phyloP scores from a whole-genome alignment of 2,888 invertebrate genomes.

The Drosophila mercatorum region DNA sequence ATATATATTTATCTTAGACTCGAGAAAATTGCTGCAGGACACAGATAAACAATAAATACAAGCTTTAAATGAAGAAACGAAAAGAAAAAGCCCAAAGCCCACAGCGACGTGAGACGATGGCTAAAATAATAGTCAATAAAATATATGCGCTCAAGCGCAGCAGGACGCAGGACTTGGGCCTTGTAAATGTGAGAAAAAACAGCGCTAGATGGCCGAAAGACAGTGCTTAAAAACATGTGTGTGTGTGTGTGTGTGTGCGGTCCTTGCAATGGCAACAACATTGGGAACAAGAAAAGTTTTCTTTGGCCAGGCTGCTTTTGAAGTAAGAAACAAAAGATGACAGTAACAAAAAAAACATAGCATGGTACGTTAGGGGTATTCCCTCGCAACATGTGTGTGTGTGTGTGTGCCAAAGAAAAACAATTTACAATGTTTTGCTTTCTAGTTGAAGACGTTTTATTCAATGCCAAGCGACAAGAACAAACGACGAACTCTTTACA shows the following conservation, averaged over 20 bases:
- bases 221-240: conserved; percentile 19
- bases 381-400: background rate
- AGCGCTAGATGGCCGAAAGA: conserved; percentile 3
- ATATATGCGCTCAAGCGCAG: conserved; percentile 67
- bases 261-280: conserved; percentile 57
- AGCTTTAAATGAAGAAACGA: conserved; percentile 38
- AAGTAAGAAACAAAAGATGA: conserved; percentile 65
- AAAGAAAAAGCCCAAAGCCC: conserved; percentile 18
- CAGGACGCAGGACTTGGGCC: conserved; percentile 43
- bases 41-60: conserved; percentile 39
- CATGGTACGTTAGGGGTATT: conserved; percentile 20
- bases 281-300: conserved; percentile 55
- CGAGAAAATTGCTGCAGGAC: conserved; percentile 30
- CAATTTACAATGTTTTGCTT: conserved; percentile 79
- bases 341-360: conserved; percentile 68
- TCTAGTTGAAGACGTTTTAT: conserved; percentile 75
- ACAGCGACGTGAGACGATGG: conserved; percentile 32
- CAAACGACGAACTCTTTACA: conserved; percentile 55
- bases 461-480: conserved; percentile 65
- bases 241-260: conserved; percentile 19
- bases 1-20: background rate
- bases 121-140: conserved; percentile 76
- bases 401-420: conserved; percentile 63
- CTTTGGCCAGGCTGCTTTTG: conserved; percentile 48
- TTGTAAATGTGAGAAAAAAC: conserved; percentile 1